phyloP scores from a whole-genome alignment of 2,113 vertebrate species.

The Phalacrocorax carbo region DNA sequence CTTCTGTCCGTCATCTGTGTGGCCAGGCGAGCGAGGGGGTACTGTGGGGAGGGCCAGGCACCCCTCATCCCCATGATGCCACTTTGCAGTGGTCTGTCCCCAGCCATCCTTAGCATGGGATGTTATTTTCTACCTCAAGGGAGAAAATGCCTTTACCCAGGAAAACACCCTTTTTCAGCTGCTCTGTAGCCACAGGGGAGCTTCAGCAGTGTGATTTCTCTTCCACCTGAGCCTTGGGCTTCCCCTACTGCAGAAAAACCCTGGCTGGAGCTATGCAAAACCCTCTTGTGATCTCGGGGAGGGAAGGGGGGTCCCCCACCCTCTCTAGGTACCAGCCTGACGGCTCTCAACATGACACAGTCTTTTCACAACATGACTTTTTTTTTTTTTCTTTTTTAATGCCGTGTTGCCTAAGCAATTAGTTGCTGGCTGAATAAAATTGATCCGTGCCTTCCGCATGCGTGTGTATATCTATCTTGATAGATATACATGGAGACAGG shows the following conservation, averaged over 20 bases:
- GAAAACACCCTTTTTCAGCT: neutral
- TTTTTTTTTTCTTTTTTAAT: constrained; percentile 30
- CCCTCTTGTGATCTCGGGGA: neutral
- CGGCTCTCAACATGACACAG: neutral
- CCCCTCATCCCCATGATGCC: too few relatives aligned
- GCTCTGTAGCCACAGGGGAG: neutral
- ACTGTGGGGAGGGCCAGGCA: neutral
- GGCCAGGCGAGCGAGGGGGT: neutral
- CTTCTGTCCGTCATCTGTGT: constrained; percentile 50
- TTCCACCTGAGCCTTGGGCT: neutral
- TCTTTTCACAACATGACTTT: neutral
- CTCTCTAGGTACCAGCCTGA: neutral
- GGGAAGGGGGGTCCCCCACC: too few relatives aligned
- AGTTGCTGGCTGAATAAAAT: constrained; percentile 55
- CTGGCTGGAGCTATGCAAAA: constrained; percentile 44
- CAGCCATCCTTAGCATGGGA: neutral
- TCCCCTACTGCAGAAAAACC: neutral
- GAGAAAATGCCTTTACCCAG: neutral
- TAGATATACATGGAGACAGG: constrained; percentile 31
- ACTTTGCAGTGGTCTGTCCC: neutral
- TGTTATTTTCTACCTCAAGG: constrained; percentile 43
- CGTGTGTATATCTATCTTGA: constrained; percentile 42
- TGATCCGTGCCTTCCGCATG: constrained; percentile 27
- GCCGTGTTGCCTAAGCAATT: neutral
- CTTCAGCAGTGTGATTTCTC: neutral